These are phyloP conservation scores for Colossoma macropomum DNA, from an alignment of 2,113 vertebrate genomes.

Conservation along the genomic window DNA sequence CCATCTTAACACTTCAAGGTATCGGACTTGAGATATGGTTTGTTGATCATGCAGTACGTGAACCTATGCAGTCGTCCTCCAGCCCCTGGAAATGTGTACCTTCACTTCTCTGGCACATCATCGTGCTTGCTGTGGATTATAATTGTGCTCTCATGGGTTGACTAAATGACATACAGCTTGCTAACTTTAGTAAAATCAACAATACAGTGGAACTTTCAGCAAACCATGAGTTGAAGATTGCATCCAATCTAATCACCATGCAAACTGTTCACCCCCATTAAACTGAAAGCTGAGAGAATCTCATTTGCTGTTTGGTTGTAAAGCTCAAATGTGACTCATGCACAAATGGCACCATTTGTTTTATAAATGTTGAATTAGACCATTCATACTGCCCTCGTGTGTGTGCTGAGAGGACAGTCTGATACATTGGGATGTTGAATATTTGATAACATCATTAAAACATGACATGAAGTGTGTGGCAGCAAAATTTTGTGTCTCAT, in stretches of 20 bases:
- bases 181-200: background rate
- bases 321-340: background rate
- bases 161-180: background rate
- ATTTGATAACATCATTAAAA: slow-evolving; percentile 40
- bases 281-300: background rate
- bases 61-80: background rate
- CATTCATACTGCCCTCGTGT: background rate
- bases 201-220: background rate
- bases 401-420: background rate
- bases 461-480: slow-evolving; percentile 30
- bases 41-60: slow-evolving; percentile 6
- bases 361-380: slow-evolving; percentile 28
- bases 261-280: slow-evolving; percentile 1
- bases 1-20: slow-evolving; percentile 4
- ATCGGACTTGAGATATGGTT: slow-evolving; percentile 31
- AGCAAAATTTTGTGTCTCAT: background rate
- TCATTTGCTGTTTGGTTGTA: background rate
- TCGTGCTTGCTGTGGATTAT: background rate
- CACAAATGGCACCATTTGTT: background rate
- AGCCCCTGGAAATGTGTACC: background rate
- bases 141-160: background rate
- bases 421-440: slow-evolving; percentile 23
- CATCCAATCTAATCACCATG: background rate
- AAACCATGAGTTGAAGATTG: background rate
- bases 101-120: background rate